Evolutionary conservation across 2,113 vertebrate genomes (phyloP).

Genomic region (Aspiorhynchus laticeps): DNA sequence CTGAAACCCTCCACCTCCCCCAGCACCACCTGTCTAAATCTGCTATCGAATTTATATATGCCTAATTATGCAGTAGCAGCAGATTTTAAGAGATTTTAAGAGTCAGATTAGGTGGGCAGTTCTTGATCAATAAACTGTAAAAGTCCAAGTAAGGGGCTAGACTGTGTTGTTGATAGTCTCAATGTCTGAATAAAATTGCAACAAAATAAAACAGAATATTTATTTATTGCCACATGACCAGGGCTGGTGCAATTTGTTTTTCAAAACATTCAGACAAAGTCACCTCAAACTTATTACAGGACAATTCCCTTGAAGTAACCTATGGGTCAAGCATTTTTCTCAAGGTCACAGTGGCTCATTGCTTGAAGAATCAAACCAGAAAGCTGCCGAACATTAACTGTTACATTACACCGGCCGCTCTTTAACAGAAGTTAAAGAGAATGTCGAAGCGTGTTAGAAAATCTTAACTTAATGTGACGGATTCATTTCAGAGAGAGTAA

Average conservation of each 20-base stretch:
- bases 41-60: too few species aligned
- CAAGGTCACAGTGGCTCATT: background rate
- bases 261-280: background rate
- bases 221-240: background rate
- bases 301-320: background rate
- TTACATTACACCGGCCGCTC: background rate
- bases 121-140: background rate
- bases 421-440: background rate
- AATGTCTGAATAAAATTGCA: background rate
- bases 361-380: background rate
- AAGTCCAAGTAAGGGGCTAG: background rate
- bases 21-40: too few species aligned
- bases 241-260: background rate
- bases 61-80: too few species aligned
- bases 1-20: too few species aligned
- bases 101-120: background rate
- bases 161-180: background rate
- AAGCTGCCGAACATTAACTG: background rate
- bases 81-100: background rate
- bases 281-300: background rate
- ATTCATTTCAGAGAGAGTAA: background rate
- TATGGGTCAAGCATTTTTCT: background rate
- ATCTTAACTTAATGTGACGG: background rate
- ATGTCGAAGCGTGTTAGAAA: background rate
- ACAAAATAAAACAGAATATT: background rate